Evolutionary conservation across 2,113 vertebrate species (phyloP), one percentile per base, ranked within the genome.

Genomic region (Dicrurus megarhynchus): DNA sequence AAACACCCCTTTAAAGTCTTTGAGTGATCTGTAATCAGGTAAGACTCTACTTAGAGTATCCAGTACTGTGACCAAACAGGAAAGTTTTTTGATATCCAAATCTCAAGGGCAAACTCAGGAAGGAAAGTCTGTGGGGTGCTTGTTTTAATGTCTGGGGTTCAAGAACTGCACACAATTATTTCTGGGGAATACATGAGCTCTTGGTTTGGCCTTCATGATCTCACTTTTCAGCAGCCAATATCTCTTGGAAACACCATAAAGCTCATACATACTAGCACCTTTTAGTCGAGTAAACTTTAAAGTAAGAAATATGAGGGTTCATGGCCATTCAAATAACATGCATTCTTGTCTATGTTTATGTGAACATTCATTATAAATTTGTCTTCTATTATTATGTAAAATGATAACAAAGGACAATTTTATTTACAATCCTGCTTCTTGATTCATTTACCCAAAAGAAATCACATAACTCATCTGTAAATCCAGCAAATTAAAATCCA

Each of bases 381-480:
- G 68, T 33, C 27, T 17, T 73, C 35, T 78, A 74, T 53, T 84
- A 49, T 39, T 61, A 81, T 18, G 30, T 20, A 89, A 93, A 95
- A 92, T 63, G 6, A n/a, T 61, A 92, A 84, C 10, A 70, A 67
- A 75, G 3, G 46, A 67, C 10, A 85, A 83, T 73, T 82, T 74
- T 77, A 82, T 93, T 80, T 95, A 80, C 20, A 82, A n/a, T 50
- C 21, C 33, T 56, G 27, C 39, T 89, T 68, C 49, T 52, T 86
- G 83, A 87, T 80, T 95, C 7, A 77, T 79, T 92, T 77, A 82
- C 56, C 23, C 46, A 68, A 68, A 88, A 95, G 80, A 94, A 92
- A 89, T 53, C 32, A 52, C 23, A 81, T 63, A 27, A 65, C 55
- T 47, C 64, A 70, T 84, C 68, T 90, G 9, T 44, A 95, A 91